These are phyloP conservation scores for Brenthis hecate DNA, from an alignment of 2,888 invertebrate species.

Conservation along the genomic window DNA sequence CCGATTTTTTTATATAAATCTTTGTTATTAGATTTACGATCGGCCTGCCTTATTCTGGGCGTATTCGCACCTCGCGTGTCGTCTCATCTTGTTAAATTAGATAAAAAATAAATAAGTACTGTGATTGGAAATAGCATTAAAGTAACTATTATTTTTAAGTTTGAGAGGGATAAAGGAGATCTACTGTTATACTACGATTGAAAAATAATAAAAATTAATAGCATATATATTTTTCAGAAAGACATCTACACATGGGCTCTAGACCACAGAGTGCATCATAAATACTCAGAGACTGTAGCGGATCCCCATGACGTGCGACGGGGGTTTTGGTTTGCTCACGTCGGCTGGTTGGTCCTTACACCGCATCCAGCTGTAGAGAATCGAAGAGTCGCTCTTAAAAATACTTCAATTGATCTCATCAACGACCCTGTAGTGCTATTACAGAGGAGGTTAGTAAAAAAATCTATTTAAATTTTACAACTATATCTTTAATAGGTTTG, in stretches of 20 bases:
- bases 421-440: constrained; percentile 89
- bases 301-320: constrained; percentile 92
- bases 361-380: constrained; percentile 91
- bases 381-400: constrained; percentile 80
- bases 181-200: too few relatives aligned
- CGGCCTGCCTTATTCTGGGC: too few relatives aligned
- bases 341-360: constrained; percentile 94
- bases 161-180: too few relatives aligned
- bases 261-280: constrained; percentile 94
- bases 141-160: too few relatives aligned
- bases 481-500: too few relatives aligned
- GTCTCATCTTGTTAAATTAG: too few relatives aligned
- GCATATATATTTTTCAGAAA: constrained; percentile 79
- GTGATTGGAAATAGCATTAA: too few relatives aligned
- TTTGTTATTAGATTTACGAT: too few relatives aligned
- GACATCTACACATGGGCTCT: constrained; percentile 93
- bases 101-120: too few relatives aligned
- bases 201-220: neutral
- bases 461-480: too few relatives aligned
- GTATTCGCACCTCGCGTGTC: too few relatives aligned
- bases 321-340: constrained; percentile 95
- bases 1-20: too few relatives aligned
- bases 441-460: constrained; percentile 83
- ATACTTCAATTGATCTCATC: constrained; percentile 87
- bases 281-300: constrained; percentile 92